Base-by-base conservation (phyloP, 2,113 vertebrate genomes). In the Heptranchias perlo region DNA sequence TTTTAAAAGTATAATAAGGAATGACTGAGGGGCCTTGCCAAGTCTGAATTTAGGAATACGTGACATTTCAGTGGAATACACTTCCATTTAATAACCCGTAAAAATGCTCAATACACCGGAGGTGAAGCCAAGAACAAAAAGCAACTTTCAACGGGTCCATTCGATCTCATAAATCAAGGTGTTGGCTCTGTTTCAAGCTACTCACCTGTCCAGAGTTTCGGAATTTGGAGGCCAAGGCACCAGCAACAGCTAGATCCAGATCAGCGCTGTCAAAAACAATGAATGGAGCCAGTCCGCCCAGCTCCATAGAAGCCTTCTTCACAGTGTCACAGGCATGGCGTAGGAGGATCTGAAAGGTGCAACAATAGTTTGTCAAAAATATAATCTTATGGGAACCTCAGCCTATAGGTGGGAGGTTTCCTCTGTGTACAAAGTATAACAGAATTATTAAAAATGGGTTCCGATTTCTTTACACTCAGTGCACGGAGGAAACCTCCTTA, bases 221-320 rank as follows among this genome's bases (percentile, higher is more conserved):
- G 54, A 98, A 99, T 96, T 99, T 99, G 4, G 99, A 99, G 0
- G 94, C 98, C 97, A 99, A 97, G 39, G 99, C 99, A 92, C 99
- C 99, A 1, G 96, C 97, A 0, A 99, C 99, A 0, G 99, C 99
- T 73, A 62, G 96, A 97, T 99, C 98, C 49, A 99, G 97, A 0
- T 98, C 97, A 0, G 99, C 99, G 0, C 98, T 99, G 97, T 99
- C 97, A 23, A 99, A 99, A n/a, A 99, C 99, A 0, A 99, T 99
- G 97, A 99, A 99, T 0, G 99, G 99, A 64, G 99, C 99, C 0
- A 98, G 98, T 96, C 99, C 99, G 0, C 99, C 99, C 47, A 99
- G 98, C 97, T 99, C 99, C 99, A 99, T 99, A 84, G 99, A 99
- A 58, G 98, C 98, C 91, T 98, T 98, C 97, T 99, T 99, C 96